Conservation (phyloP, 30 jellyfish, hydroid and myxozoan genomes). For the Catostylus mosaicus region DNA sequence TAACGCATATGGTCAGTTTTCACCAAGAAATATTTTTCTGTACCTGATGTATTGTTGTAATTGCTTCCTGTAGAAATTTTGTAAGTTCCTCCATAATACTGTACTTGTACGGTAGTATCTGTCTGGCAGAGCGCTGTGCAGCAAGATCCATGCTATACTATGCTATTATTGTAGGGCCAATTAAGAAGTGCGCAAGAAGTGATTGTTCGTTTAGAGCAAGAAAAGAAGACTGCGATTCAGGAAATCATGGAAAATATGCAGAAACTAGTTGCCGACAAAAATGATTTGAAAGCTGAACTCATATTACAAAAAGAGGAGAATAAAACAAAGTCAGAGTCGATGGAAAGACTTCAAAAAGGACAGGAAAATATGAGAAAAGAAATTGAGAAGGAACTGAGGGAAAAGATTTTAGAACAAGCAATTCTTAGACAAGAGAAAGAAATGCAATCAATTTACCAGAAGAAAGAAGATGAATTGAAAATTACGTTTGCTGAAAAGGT, state of each 20-base stretch:
- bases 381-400: slow-evolving; percentile 66
- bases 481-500: slow-evolving; percentile 91
- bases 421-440: slow-evolving; percentile 85
- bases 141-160: no score
- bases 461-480: slow-evolving; percentile 90
- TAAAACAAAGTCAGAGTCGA: slow-evolving; percentile 24
- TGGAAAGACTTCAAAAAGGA: slow-evolving; percentile 61
- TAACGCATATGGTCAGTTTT: no score
- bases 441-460: slow-evolving; percentile 68
- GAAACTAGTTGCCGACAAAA: slow-evolving; percentile 72
- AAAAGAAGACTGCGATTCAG: slow-evolving; percentile 78
- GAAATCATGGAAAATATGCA: slow-evolving; percentile 87
- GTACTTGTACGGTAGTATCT: no score
- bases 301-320: slow-evolving; percentile 60
- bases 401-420: slow-evolving; percentile 73
- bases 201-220: slow-evolving; percentile 79
- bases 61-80: no score
- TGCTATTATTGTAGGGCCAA: slow-evolving; percentile 45
- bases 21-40: no score
- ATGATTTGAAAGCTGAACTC: slow-evolving; percentile 69
- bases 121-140: no score
- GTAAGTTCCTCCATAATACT: no score
- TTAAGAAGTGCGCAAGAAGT: slow-evolving; percentile 72
- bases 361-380: slow-evolving; percentile 77
- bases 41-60: no score